Evolutionary conservation across 2,113 vertebrate species (phyloP).

Genomic region (Tor tambroides): DNA sequence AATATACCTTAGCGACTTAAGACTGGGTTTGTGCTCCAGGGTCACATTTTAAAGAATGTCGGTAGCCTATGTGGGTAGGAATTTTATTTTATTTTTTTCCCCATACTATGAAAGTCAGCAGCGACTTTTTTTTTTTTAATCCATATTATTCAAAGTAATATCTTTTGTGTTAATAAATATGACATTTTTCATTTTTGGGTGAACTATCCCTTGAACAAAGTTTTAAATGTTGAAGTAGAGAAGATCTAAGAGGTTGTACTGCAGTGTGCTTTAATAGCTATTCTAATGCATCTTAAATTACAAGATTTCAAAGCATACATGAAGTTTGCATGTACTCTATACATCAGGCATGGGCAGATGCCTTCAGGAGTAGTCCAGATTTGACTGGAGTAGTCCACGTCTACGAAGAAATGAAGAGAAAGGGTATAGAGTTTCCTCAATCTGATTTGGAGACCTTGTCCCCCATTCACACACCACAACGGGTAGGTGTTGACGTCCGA

Average conservation of each 20-base stretch:
- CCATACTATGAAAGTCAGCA: neutral
- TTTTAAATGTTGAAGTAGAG: neutral
- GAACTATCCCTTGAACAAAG: neutral
- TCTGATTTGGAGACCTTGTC: slow-evolving; percentile 93
- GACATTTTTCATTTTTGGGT: neutral
- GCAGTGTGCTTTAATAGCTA: neutral
- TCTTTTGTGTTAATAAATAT: neutral
- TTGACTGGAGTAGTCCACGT: slow-evolving; percentile 97
- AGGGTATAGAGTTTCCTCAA: slow-evolving; percentile 94
- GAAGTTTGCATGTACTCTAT: slow-evolving; percentile 17
- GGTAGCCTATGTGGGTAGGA: no score
- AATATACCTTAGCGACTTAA: no score
- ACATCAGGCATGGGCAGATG: slow-evolving; percentile 95
- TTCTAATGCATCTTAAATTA: neutral
- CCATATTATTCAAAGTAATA: neutral
- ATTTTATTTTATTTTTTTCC: no score
- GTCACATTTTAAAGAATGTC: no score
- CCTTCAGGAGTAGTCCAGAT: slow-evolving; percentile 97
- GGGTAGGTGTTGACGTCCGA: slow-evolving; percentile 75
- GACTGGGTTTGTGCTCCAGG: no score
- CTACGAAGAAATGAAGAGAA: slow-evolving; percentile 98
- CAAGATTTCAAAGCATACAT: slow-evolving; percentile 9
- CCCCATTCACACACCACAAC: slow-evolving; percentile 95
- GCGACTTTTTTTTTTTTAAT: neutral
- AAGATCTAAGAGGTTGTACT: neutral